Evolutionary conservation across 2,888 invertebrate genomes (phyloP).

Genomic region (Pinctada fucata): DNA sequence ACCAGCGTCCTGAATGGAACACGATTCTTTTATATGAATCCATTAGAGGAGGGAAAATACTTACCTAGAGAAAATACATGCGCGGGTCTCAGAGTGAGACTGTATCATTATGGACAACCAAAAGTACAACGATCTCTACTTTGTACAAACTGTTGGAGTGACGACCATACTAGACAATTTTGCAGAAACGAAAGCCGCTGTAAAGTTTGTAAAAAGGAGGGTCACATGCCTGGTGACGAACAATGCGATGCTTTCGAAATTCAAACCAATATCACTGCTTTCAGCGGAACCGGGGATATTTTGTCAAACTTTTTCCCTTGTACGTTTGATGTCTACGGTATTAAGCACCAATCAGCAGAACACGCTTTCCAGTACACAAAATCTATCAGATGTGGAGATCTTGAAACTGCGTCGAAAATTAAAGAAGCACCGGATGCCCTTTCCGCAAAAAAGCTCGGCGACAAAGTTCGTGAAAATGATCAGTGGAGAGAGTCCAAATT

Average conservation of each 20-base stretch:
- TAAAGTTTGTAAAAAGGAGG: background rate
- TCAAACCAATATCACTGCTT: background rate
- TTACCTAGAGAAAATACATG: background rate
- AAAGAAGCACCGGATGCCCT: background rate
- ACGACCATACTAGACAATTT: background rate
- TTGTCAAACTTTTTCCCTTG: background rate
- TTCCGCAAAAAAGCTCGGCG: background rate
- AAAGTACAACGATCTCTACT: background rate
- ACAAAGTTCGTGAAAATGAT: too few species aligned
- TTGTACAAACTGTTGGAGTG: too few species aligned
- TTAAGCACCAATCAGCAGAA: background rate
- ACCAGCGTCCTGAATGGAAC: background rate
- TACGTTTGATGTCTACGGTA: background rate
- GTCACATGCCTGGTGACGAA: background rate
- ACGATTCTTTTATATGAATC: background rate
- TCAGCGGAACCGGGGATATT: background rate
- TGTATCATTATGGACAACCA: background rate
- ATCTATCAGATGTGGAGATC: background rate
- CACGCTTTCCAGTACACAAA: background rate
- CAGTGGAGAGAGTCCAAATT: too few species aligned
- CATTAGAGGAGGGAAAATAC: background rate
- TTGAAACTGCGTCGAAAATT: background rate
- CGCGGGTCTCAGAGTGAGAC: background rate
- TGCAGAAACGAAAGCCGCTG: background rate
- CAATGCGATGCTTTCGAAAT: background rate